phyloP scores from a whole-genome alignment of 2,113 vertebrate species.

The Piprites chloris region DNA sequence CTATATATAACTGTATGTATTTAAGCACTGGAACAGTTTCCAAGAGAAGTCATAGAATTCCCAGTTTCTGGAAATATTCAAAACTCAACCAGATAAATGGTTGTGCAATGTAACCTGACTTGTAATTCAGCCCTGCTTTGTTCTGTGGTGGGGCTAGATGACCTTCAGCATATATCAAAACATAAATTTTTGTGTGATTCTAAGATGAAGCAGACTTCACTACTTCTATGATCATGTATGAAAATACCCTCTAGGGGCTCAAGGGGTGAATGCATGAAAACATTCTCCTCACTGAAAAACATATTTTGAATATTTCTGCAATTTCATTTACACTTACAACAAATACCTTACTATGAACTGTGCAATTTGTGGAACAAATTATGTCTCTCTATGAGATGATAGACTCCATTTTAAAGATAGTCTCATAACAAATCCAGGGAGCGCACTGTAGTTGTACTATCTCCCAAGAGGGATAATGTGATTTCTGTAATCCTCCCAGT shows the following conservation, averaged over 20 bases:
- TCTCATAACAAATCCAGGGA: not conserved
- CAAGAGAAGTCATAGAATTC: not conserved
- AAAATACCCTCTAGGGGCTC: not conserved
- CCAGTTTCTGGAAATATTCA: not conserved
- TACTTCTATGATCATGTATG: not conserved
- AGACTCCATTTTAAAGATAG: not conserved
- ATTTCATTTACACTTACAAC: not conserved
- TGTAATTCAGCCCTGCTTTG: not conserved
- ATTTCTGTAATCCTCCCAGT: not conserved
- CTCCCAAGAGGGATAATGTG: not conserved
- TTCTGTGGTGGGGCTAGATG: not conserved
- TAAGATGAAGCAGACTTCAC: not conserved
- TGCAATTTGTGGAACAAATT: not conserved
- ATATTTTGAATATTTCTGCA: not conserved
- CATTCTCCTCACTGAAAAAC: not conserved
- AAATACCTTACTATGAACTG: not conserved
- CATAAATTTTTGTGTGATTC: not conserved
- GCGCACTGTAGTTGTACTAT: not conserved
- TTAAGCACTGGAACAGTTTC: not conserved
- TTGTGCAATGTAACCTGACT: not conserved
- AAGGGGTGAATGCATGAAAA: not conserved
- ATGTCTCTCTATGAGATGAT: not conserved
- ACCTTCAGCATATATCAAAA: not conserved
- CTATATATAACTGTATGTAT: not conserved
- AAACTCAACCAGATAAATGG: not conserved